These are phyloP conservation scores for Caenorhabditis plicata DNA, from an alignment of 2,888 invertebrate species.

Conservation along the genomic window DNA sequence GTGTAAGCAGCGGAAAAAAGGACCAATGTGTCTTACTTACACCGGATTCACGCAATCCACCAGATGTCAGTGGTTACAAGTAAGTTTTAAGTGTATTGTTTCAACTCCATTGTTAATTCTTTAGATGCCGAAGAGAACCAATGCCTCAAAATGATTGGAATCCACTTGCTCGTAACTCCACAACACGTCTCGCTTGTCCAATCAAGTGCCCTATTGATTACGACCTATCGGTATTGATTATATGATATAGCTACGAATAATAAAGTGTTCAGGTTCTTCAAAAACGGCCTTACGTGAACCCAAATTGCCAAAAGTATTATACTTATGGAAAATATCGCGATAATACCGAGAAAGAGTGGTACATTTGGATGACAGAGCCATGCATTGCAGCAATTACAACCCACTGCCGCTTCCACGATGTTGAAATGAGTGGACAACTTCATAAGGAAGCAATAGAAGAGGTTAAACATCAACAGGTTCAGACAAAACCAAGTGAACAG, in stretches of 20 bases:
- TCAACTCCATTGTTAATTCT: not conserved
- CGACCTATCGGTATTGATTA: conserved; percentile 58
- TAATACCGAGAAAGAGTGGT: conserved; percentile 52
- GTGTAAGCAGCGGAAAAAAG: conserved; percentile 41
- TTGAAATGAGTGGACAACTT: conserved; percentile 16
- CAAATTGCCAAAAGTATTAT: conserved; percentile 60
- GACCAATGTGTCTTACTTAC: conserved; percentile 51
- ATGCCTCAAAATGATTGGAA: conserved; percentile 61
- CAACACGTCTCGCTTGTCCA: conserved; percentile 56
- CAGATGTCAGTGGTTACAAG: conserved; percentile 50
- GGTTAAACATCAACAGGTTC: conserved; percentile 10
- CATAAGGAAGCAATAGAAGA: conserved; percentile 14
- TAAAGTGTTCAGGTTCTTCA: conserved; percentile 48
- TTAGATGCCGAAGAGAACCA: conserved; percentile 53
- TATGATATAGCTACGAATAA: not conserved
- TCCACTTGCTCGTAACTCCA: conserved; percentile 46
- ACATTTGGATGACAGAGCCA: conserved; percentile 60
- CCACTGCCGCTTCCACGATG: conserved; percentile 63
- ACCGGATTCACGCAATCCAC: conserved; percentile 46
- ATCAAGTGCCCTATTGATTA: conserved; percentile 59
- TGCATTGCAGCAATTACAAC: conserved; percentile 60
- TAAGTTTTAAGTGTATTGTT: too few relatives aligned
- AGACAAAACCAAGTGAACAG: conserved; percentile 15
- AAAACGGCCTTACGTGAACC: conserved; percentile 57
- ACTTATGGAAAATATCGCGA: conserved; percentile 54